Conservation (phyloP, 2,113 vertebrate species). For the Cyanoderma ruficeps region DNA sequence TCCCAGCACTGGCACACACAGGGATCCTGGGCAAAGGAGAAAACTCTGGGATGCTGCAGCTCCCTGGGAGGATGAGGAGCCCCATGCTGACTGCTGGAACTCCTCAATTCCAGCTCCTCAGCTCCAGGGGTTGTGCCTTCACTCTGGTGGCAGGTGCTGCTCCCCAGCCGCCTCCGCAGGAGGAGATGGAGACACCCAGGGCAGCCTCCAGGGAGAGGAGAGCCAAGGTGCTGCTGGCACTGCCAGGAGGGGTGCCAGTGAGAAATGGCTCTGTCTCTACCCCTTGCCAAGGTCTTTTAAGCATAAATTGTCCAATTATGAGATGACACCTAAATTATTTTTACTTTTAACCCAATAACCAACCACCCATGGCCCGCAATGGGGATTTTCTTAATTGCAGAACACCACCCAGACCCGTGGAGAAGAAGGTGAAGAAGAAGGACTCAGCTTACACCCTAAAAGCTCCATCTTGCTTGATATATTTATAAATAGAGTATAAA, state of each 20-base stretch:
- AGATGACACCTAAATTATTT: too few relatives aligned
- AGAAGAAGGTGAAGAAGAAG: not conserved
- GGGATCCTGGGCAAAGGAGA: not conserved
- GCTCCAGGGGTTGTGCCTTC: not conserved
- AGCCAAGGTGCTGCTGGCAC: not conserved
- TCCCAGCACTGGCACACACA: rapidly evolving
- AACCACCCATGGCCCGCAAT: too few relatives aligned
- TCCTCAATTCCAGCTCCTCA: not conserved
- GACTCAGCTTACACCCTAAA: not conserved
- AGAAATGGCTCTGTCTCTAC: too few relatives aligned
- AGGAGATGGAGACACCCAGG: not conserved
- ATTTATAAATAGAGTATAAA: not conserved
- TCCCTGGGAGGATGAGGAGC: not conserved
- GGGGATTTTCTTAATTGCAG: too few relatives aligned
- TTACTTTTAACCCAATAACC: too few relatives aligned
- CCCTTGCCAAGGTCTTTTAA: too few relatives aligned
- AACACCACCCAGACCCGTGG: too few relatives aligned
- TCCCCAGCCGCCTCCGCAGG: not conserved
- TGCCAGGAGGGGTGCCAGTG: not conserved
- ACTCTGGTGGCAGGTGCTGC: not conserved
- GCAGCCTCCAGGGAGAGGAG: not conserved
- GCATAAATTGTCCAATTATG: too few relatives aligned
- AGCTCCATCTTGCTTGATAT: not conserved
- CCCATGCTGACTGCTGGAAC: not conserved
- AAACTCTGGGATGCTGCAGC: not conserved